A percentile compares a stretch with the other conserved stretches of the same genome.
Conservation (phyloP, 2,797 vertebrate species). For the Macropodus opercularis region DNA sequence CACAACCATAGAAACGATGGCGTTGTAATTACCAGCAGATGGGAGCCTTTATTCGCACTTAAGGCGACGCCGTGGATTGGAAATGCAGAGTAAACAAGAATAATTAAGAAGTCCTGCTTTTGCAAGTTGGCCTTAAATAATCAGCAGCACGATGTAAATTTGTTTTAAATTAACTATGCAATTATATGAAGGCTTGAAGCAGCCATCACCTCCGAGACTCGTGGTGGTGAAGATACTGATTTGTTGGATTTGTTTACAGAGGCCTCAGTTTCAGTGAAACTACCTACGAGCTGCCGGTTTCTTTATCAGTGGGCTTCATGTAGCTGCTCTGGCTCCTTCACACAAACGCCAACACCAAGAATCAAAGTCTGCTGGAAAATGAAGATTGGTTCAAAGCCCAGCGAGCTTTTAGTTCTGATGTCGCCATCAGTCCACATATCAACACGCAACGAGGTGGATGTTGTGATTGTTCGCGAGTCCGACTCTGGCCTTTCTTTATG, state of each 20-base stretch:
- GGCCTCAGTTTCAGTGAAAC: constrained; percentile 43
- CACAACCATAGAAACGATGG: constrained; percentile 98
- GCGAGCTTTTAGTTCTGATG: no score
- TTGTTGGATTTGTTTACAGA: constrained; percentile 32
- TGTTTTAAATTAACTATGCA: constrained; percentile 97
- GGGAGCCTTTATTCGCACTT: constrained; percentile 99
- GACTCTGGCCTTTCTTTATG: no score
- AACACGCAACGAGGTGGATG: no score
- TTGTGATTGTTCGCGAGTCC: no score
- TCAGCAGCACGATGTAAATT: constrained; percentile 96
- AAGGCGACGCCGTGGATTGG: constrained; percentile 95
- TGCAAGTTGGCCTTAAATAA: constrained; percentile 92
- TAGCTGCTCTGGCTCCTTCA: no score
- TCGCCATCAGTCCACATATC: no score
- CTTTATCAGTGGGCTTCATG: no score
- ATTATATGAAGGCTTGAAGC: constrained; percentile 89
- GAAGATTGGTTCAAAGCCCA: no score
- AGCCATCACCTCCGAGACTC: constrained; percentile 40
- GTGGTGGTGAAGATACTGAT: constrained; percentile 26
- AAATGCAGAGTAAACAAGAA: constrained; percentile 99
- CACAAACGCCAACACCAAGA: no score
- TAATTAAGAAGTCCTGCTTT: constrained; percentile 98
- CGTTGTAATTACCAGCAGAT: constrained; percentile 99
- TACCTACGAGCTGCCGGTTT: no score
- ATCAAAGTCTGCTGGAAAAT: no score